Base-by-base conservation (phyloP, 2,797 vertebrate species). In the Gymnodraco acuticeps region DNA sequence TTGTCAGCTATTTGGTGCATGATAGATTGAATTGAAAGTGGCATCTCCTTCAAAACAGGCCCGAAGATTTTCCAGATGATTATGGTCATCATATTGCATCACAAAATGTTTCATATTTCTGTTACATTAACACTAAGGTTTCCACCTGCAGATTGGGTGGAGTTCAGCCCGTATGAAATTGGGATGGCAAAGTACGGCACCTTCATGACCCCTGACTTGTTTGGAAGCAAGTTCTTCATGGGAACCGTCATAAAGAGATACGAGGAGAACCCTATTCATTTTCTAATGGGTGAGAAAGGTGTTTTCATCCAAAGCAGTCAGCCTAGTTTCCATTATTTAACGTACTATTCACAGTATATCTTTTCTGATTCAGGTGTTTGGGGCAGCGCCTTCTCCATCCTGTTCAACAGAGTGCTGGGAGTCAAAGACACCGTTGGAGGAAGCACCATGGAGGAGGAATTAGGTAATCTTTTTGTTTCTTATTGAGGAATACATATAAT, bases 111-210 rank as follows among this genome's bases (percentile, higher is more conserved):
- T 68, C 20, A 20, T 2, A 2, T 54, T 66, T 19, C 16, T 47
- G 3, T 56, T 15, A 17, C 27, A 17, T 54, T 83, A 65, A 88
- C 50, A 9, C 33, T 58, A 47, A 61, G 23, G 19, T 80, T 90
- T 84, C 77, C 53, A 27, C 80, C 85, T 89, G 58, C 93, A 99
- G 98, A 99, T 92, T 99, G 98, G 98, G 97, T 99, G 87, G 98
- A 99, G 92, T 99, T 99, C 92, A 99, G 95, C 73, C 98, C 98
- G 0, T 99, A 98, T 64, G 98, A 99, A 91, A 99, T 99, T 48
- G 98, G 98, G 31, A 99, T 99, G 98, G 96, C 98, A 31, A 99
- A 99, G 86, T 99, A 99, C 20, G 98, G 98, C n/a, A 99, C 98
- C 31, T 99, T 99, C 55, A 99, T 99, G 98, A 93, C 95, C 46